phyloP scores from a whole-genome alignment of 1,140 invertebrate genomes.

The Arctopsyche grandis region DNA sequence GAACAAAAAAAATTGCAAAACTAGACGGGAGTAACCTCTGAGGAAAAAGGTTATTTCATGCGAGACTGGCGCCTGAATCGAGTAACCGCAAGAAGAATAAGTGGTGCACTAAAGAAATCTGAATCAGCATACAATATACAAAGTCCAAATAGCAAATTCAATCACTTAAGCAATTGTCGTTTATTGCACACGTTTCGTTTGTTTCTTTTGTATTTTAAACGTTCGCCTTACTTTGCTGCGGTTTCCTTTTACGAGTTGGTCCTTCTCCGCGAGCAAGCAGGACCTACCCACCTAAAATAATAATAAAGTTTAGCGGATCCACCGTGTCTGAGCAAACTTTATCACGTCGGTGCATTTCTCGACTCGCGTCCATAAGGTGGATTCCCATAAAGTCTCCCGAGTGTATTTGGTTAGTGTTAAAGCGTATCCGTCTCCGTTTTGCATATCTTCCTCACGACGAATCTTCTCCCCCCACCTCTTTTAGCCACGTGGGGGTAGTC shows the following conservation, averaged over 20 bases:
- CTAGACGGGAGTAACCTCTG: no score
- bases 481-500: no score
- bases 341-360: background rate
- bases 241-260: background rate
- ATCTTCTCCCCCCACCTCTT: background rate
- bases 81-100: no score
- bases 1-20: no score
- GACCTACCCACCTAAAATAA: background rate
- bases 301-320: conserved; percentile 13
- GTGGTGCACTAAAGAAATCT: no score
- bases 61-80: no score
- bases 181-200: background rate
- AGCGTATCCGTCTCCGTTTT: background rate
- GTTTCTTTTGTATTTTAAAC: background rate
- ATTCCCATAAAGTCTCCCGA: conserved; percentile 14
- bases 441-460: no score
- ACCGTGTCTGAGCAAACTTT: conserved; percentile 5
- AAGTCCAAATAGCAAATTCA: no score
- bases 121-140: no score
- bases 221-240: background rate
- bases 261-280: background rate
- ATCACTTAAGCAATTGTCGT: background rate
- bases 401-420: conserved; percentile 31
- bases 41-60: no score
- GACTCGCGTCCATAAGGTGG: background rate